Base-by-base conservation (phyloP, 2,797 vertebrate genomes). In the Ibycter americanus region DNA sequence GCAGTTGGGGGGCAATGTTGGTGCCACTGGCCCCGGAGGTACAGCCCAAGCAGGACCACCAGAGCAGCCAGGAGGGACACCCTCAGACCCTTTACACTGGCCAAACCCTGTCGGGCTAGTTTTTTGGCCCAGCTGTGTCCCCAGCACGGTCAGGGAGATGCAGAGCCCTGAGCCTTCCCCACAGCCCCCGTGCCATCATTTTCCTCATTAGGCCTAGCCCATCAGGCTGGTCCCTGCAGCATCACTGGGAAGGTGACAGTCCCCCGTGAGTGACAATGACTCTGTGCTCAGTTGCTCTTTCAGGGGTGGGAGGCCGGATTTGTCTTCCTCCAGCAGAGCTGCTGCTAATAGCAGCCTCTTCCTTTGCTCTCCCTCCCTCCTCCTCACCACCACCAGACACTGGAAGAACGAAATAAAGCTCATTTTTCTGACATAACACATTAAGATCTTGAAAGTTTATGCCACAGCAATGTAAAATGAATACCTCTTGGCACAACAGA, bases 191-290 rank as follows among this genome's bases (percentile, higher is more conserved):
- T 52, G 95, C 97, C 98, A 97, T 98, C 87, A 56, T 97, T 98
- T 98, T 97, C 97, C 97, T 98, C 96, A 96, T 98, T 98, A 98
- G 98, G 96, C 97, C 97, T 98, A 97, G 91, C 91, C 95, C 95
- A 92, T 98, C 98, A 98, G 93, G 91, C 62, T 49, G 46, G 97
- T 98, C 98, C 97, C 93, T 95, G 97, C 94, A 97, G 96, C 93
- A 97, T 97, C 98, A 97, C 96, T 82, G 84, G 82, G 97, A 98
- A 96, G 97, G 97, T 98, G 98, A 97, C 97, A 96, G 95, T 96
- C 97, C 86, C 93, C 87, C 96, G 58, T 94, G 97, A 98, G 94
- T 96, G 97, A 97, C 98, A 98, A 97, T 98, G 98, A 97, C 97
- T 98, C 98, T 98, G 97, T 97, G 97, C 97, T 98, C 93, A 86